A percentile compares a stretch with the other conserved stretches of the same genome.
Conservation (phyloP, 2,113 vertebrate genomes). For the Semnornis frantzii region DNA sequence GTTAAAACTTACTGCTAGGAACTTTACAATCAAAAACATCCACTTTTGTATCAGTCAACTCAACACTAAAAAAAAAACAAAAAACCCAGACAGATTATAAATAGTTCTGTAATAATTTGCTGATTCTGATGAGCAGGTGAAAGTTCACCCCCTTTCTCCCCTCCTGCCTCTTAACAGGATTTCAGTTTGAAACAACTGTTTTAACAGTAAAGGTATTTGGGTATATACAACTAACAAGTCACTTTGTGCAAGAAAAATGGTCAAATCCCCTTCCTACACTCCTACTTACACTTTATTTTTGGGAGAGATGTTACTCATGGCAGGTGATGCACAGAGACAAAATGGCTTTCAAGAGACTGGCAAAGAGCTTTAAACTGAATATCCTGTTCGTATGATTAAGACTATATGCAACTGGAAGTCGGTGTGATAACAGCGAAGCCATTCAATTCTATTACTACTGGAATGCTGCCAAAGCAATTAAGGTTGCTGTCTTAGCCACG, state of each 20-base stretch:
- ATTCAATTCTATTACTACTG: slow-evolving; percentile 64
- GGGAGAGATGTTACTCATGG: not conserved
- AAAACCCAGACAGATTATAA: not conserved
- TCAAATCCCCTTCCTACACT: not conserved
- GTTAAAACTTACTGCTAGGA: not conserved
- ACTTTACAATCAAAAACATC: not conserved
- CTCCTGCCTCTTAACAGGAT: not conserved
- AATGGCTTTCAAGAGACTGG: not conserved
- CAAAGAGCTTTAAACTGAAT: slow-evolving; percentile 64
- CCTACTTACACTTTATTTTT: not conserved
- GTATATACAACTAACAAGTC: not conserved
- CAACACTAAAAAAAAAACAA: not conserved
- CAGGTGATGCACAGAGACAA: slow-evolving; percentile 45
- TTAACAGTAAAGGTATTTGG: not conserved
- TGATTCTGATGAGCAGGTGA: not conserved
- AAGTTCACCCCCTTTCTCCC: not conserved
- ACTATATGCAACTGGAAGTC: slow-evolving; percentile 60
- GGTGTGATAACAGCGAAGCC: slow-evolving; percentile 58
- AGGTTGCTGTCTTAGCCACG: slow-evolving; percentile 54
- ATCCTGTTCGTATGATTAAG: slow-evolving; percentile 47
- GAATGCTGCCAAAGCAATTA: slow-evolving; percentile 72
- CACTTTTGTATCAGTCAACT: not conserved
- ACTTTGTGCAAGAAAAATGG: not conserved
- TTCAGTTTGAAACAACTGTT: not conserved
- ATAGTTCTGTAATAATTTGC: not conserved